Conservation (phyloP, 2,797 vertebrate species). For the Alauda arvensis region DNA sequence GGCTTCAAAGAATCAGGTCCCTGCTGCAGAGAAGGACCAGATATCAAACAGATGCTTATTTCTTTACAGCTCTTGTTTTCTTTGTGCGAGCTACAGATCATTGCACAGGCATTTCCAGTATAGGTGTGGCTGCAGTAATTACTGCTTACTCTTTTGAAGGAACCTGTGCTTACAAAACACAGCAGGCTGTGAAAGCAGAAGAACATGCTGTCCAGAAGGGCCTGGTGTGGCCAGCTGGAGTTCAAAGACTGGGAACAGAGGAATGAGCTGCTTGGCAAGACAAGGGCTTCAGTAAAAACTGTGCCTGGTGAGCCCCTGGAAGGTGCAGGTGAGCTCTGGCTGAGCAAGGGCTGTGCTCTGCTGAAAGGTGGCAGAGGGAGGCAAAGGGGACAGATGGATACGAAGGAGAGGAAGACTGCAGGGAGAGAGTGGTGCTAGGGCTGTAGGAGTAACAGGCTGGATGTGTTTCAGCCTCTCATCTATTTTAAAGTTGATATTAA, state of each 20-base stretch:
- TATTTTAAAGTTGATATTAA: constrained; percentile 20
- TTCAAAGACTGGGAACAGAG: background rate
- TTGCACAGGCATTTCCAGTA: constrained; percentile 48
- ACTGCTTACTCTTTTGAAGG: constrained; percentile 15
- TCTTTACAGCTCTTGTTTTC: constrained; percentile 6
- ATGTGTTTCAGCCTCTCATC: background rate
- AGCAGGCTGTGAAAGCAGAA: background rate
- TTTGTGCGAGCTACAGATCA: background rate
- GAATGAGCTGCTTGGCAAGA: background rate
- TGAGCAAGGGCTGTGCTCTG: background rate
- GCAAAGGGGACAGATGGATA: background rate
- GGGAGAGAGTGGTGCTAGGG: background rate
- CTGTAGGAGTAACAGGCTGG: background rate
- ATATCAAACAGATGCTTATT: constrained; percentile 1
- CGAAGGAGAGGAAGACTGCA: background rate
- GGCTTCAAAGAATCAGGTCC: constrained; percentile 12
- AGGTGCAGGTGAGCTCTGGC: background rate
- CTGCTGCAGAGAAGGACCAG: constrained; percentile 17
- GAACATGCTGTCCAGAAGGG: background rate
- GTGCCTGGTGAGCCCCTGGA: background rate
- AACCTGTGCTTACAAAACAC: constrained; percentile 3
- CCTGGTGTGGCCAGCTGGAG: background rate
- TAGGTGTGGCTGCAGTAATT: constrained; percentile 54
- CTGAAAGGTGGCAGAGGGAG: background rate
- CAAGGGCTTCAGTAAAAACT: background rate